Percentiles rank a stretch among this genome's conserved stretches.
phyloP scores from a whole-genome alignment of 2,113 vertebrate genomes.

The Aldabrachelys gigantea region DNA sequence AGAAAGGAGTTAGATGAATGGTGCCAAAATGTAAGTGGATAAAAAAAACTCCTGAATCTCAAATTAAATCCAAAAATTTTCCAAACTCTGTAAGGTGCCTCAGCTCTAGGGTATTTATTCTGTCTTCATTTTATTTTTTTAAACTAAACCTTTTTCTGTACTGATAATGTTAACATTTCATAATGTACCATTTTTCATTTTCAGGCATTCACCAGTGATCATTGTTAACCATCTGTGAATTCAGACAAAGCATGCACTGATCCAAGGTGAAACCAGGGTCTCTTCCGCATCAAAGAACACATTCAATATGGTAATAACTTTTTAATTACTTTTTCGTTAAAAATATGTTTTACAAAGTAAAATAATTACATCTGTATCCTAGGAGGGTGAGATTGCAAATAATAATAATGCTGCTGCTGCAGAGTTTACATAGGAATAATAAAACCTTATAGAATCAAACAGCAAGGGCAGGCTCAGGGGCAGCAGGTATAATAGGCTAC shows the following conservation, averaged over 20 bases:
- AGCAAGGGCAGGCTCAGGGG: neutral
- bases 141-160: neutral
- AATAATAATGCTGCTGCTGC: neutral
- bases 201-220: neutral
- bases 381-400: neutral
- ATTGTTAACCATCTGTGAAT: neutral
- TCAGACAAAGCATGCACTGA: neutral
- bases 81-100: slow-evolving; percentile 5
- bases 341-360: neutral
- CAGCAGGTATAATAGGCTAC: neutral
- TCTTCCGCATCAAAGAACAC: neutral
- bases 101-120: neutral
- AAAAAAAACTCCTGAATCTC: slow-evolving; percentile 3
- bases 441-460: neutral
- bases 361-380: neutral
- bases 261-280: neutral
- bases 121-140: neutral
- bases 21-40: slow-evolving; percentile 16
- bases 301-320: neutral
- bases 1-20: slow-evolving; percentile 68
- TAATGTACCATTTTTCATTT: neutral
- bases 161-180: neutral
- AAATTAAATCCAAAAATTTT: slow-evolving; percentile 39
- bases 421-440: neutral
- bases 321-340: neutral